Base-by-base conservation (phyloP, 2,113 vertebrate genomes). In the Dipodomys stephensi region DNA sequence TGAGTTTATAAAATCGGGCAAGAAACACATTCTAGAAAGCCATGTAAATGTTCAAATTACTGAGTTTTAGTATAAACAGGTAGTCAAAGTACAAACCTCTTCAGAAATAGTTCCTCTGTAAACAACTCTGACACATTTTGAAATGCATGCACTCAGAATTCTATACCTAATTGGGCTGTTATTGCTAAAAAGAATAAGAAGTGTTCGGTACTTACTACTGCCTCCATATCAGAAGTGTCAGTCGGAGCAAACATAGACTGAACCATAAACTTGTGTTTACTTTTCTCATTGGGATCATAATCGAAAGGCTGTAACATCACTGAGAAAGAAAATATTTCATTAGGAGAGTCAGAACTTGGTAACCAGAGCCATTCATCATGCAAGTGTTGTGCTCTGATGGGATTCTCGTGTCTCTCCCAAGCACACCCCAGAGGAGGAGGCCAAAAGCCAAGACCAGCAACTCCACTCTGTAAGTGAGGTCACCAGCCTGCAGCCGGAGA, bases 261-360 rank as follows among this genome's bases (percentile, higher is more conserved):
- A 96, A 99, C 99, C 99, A 99, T 99, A 97, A 99, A 99, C 99
- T 99, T 99, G 98, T 99, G 99, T 98, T 99, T 99, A 98, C 99
- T 99, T 98, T 99, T 99, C 98, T 99, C 99, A 96, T 99, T 99
- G 96, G 99, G 99, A 93, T 99, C 99, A 92, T 99, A 99, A 97
- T 99, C 99, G 97, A 99, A 99, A 91, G 99, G 99, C 98, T 99
- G 99, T 96, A 99, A 98, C 99, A 99, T 99, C 98, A 99, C 99
- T 99, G 98, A 86, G 98, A 98, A 98, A 64, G 96, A 94, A 98
- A 97, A 87, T 87, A 92, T 78, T 71, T 94, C 82, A 74, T 96
- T 90, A 98, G 96, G 69, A 92, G 67, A 82, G 93, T 96, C 89
- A 96, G 89, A 83, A 73, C 53, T 64, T 3, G 76, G 82, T 83